Evolutionary conservation across 2,888 invertebrate genomes (phyloP), one percentile per base, ranked within the genome.

Genomic region (Pollenia amentaria): DNA sequence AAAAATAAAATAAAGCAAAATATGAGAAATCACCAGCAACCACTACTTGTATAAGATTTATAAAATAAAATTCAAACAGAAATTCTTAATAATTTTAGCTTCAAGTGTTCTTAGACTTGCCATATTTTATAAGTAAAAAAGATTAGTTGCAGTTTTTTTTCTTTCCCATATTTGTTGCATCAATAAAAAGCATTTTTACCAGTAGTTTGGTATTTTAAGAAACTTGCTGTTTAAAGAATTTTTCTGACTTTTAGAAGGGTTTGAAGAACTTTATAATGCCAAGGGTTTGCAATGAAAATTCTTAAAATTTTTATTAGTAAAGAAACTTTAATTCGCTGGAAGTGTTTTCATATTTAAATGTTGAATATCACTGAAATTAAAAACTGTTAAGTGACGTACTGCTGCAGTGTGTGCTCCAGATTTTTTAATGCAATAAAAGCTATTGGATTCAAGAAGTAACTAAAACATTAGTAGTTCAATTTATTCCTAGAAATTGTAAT

Each of bases 31-130:
- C 72, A 40, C 46, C 38, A 73, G 72, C 72, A 73, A 53, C 42
- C 16, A 64, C 42, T 65, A 46, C 55, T 73, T 44, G 29, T 9
- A 65, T 44, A 72, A 65, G 53, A 80, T 80, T 65, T 73, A 73
- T 65, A 51, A 29, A 62, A 21, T 42, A 46, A 48, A 57, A 82
- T 48, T 44, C 67, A 12, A 18, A 60, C 16, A 44, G 44, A 60
- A 76, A 69, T 69, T 76, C 69, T 51, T 82, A 82, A 82, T 82
- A 82, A 82, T 75, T 75, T 69, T 44, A 51, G 69, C 76, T 82
- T 69, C 69, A 62, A 82, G 82, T 53, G 38, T 76, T 76, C 51
- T 76, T 69, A 21, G 21, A 69, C 29, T 62, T 62, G 81, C 67
- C 21, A 38, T 72, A 75, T 75, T 82, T 57, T 75, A 67, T 48